A percentile compares a stretch with the other conserved stretches of the same genome.
Conservation (phyloP, 2,888 invertebrate species). For the Eilema depressum region DNA sequence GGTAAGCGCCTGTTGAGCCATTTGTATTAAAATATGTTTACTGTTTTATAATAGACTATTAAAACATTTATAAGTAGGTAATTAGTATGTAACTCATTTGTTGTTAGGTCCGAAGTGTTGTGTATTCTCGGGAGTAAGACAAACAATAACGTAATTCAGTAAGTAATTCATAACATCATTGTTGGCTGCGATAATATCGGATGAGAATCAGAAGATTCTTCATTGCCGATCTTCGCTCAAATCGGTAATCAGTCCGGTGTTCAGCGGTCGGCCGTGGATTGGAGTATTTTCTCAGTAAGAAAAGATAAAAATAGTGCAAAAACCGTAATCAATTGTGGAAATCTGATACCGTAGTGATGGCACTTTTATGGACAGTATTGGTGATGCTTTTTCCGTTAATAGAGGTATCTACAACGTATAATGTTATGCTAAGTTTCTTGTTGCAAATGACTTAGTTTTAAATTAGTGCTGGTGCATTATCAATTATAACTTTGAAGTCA, state of each 20-base stretch:
- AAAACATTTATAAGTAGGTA: slow-evolving; percentile 6
- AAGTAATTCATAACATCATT: slow-evolving; percentile 27
- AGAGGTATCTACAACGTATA: slow-evolving; percentile 13
- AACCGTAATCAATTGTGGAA: background rate
- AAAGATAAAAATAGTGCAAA: background rate
- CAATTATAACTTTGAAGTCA: slow-evolving; percentile 3
- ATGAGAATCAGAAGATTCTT: slow-evolving; percentile 15
- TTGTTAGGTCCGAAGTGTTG: background rate
- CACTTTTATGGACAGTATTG: slow-evolving; percentile 8
- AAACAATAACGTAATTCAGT: slow-evolving; percentile 7
- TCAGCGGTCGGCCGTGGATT: background rate
- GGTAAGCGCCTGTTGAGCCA: no score
- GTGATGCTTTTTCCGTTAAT: slow-evolving; percentile 13
- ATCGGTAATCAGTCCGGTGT: background rate
- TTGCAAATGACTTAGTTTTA: background rate
- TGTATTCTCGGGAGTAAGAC: slow-evolving; percentile 5
- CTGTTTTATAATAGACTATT: background rate
- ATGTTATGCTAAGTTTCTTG: background rate
- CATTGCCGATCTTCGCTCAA: background rate
- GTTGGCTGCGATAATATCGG: slow-evolving; percentile 11
- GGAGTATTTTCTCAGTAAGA: background rate
- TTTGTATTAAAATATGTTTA: background rate
- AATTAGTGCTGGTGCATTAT: background rate
- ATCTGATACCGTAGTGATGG: background rate
- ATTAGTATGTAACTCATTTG: background rate